Conservation (phyloP, 2,797 vertebrate species). For the Myotis planiceps region DNA sequence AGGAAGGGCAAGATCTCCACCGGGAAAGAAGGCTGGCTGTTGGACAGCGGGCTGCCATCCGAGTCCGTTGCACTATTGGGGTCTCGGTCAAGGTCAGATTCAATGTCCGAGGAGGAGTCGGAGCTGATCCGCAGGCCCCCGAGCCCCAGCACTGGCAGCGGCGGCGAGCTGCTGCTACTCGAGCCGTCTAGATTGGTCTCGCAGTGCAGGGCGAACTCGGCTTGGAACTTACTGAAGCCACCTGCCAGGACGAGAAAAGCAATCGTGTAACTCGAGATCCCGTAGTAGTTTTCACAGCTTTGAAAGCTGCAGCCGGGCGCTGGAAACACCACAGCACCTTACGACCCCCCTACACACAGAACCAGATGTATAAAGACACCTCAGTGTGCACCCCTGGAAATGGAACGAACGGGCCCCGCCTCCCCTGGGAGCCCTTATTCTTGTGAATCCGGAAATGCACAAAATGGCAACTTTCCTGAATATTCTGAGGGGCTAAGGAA, state of each 20-base stretch:
- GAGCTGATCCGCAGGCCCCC: slow-evolving; percentile 98
- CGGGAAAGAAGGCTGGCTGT: slow-evolving; percentile 96
- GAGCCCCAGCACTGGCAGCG: slow-evolving; percentile 94
- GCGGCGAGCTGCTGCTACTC: slow-evolving; percentile 94
- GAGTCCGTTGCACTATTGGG: slow-evolving; percentile 96
- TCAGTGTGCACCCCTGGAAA: background rate
- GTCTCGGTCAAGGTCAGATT: slow-evolving; percentile 95
- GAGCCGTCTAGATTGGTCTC: slow-evolving; percentile 97
- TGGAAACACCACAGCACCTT: background rate
- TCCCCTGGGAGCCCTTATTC: background rate
- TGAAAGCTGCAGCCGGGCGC: slow-evolving; percentile 11
- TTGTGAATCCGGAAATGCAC: slow-evolving; percentile 19
- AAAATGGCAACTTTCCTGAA: slow-evolving; percentile 38
- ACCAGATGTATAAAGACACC: background rate
- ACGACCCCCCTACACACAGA: background rate
- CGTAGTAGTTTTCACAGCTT: slow-evolving; percentile 76
- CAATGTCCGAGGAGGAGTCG: slow-evolving; percentile 96
- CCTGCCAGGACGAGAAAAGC: slow-evolving; percentile 86
- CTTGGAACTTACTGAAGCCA: slow-evolving; percentile 98
- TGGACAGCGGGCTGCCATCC: slow-evolving; percentile 96
- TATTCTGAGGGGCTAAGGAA: background rate
- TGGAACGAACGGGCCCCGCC: background rate
- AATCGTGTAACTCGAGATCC: slow-evolving; percentile 71
- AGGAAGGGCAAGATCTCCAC: slow-evolving; percentile 98
- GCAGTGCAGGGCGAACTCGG: slow-evolving; percentile 95